Conservation (phyloP, 2,888 invertebrate genomes). For the Pelosia muscerda region DNA sequence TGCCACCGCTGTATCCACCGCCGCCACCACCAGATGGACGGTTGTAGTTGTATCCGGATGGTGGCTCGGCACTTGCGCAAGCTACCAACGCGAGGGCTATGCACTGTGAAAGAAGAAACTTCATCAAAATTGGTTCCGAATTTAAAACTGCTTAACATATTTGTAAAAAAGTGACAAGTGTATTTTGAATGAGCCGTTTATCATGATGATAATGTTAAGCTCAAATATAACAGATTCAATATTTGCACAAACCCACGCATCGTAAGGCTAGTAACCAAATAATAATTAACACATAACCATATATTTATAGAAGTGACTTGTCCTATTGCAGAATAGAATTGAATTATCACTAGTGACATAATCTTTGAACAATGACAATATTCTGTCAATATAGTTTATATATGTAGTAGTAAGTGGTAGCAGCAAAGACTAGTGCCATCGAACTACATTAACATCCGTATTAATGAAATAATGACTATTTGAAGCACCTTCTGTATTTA, state of each 20-base stretch:
- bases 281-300: not conserved
- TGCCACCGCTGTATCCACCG: slow-evolving; percentile 68
- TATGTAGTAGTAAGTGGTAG: too few species aligned
- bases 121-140: slow-evolving; percentile 23
- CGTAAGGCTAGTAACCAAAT: not conserved
- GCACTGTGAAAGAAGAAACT: slow-evolving; percentile 87
- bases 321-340: too few species aligned
- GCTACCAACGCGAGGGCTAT: slow-evolving; percentile 93
- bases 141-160: not conserved
- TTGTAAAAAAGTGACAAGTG: slow-evolving; percentile 33
- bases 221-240: not conserved
- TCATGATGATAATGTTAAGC: not conserved
- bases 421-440: too few species aligned
- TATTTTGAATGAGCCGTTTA: not conserved
- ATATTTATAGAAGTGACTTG: too few species aligned
- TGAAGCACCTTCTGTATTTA: too few species aligned
- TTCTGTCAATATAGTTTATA: too few species aligned
- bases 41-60: slow-evolving; percentile 92
- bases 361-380: too few species aligned
- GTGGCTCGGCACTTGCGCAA: slow-evolving; percentile 91
- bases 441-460: too few species aligned
- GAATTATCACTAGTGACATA: too few species aligned
- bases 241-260: not conserved
- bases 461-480: too few species aligned
- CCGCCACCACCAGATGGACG: slow-evolving; percentile 87